Evolutionary conservation across 2,888 invertebrate species (phyloP), one percentile per base, ranked within the genome.

Genomic region (Agriopis leucophaearia): DNA sequence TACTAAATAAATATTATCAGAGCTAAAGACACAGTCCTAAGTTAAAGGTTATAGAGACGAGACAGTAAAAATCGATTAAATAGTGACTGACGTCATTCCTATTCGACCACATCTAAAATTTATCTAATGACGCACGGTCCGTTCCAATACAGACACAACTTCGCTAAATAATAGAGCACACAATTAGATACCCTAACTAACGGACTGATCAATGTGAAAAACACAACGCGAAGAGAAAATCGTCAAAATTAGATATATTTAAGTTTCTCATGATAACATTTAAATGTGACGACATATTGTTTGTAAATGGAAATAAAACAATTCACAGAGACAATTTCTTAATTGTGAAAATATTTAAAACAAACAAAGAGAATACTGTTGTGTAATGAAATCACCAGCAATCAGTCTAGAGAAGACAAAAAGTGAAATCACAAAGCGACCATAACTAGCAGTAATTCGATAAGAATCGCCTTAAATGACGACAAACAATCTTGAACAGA

Each of bases 361-460:
- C 58, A 73, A 76, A 65, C 70, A 62, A 54, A 69, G 47, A 56
- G 44, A 74, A 70, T 70, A 13, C 65, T 70, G 61, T 71, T 74
- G 66, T 69, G 71, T 75, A 72, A 78, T 76, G 64, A 60, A 79
- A 78, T 75, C 72, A 74, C 70, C 73, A 70, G 69, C 75, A 78
- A 79, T 72, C 73, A 69, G 63, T 76, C 61, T 69, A 74, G 72
- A 66, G 62, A 71, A 63, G 55, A 69, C 70, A 76, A 79, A 78
- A 80, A 80, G 78, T 73, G 73, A 82, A 85, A 81, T 81, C 78
- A 73, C 73, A 57, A 61, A 75, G 72, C 73, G 74, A 73, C 71
- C 70, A 71, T 80, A 81, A 81, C 74, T 70, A 79, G 71, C 64
- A 59, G 74, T 78, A 80, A 81, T 80, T 79, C 72, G 79, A 84